Base-by-base conservation (phyloP, 2,888 invertebrate species). In the Callinectes sapidus region DNA sequence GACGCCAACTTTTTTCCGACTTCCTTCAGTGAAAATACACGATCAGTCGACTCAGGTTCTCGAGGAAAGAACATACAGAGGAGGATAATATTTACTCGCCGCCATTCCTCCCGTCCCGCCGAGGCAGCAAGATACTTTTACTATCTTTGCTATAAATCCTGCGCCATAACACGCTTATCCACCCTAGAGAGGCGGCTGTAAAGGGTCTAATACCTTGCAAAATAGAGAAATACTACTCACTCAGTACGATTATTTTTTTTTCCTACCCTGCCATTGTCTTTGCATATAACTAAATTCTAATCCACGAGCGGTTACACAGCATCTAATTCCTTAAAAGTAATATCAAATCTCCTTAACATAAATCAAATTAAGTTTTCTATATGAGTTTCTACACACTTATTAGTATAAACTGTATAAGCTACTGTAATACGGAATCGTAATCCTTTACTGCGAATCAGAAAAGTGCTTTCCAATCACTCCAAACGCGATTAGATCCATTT, bases 21-120 rank as follows among this genome's bases (percentile, higher is more conserved):
- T 61, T 61, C 71, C 71, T 71, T 28, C 71, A 71, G 71, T 71
- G 71, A 71, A 71, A 71, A 71, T 71, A 71, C 71, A 71, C 71
- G 71, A 71, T 71, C 71, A 71, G 71, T 71, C 71, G 71, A 71
- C 71, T 71, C 71, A 71, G 71, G 28, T 71, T 71, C 28, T 28
- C 71, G 71, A 71, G 71, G 28, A 71, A 71, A 71, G 71, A 71
- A 28, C 71, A 71, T 71, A 71, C 71, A 28, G n/a, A 28, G 71
- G 28, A 28, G 71, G 71, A 71, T 71, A 71, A 71, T 71, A 71
- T 71, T 71, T 71, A 71, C 71, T n/a, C 71, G 23, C 71, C 71
- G 71, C 28, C 71, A 71, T 71, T n/a, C 71, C n/a, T 71, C 71
- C 71, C 28, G 71, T 28, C 71, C n/a, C n/a, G 71, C 71, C 71